These are phyloP conservation scores for Polyommatus icarus DNA, from an alignment of 2,888 invertebrate species.

Conservation along the genomic window DNA sequence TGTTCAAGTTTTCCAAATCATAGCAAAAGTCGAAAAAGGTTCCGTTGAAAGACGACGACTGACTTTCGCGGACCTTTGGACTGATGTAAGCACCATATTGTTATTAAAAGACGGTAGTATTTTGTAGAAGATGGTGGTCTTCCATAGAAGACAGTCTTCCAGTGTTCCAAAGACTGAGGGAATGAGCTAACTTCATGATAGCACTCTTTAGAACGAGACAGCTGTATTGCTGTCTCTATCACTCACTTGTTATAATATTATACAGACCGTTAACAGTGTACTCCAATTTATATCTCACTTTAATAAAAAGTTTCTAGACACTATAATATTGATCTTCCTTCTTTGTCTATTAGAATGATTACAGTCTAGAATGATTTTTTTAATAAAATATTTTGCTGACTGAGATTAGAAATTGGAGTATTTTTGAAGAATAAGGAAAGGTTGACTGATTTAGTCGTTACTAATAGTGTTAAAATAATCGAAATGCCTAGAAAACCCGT, in stretches of 20 bases:
- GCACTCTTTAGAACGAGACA: background rate
- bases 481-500: background rate
- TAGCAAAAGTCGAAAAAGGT: conserved; percentile 48
- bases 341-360: no score
- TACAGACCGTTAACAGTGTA: background rate
- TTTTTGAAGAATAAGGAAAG: background rate
- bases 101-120: background rate
- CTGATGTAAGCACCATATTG: background rate
- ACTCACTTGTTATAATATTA: background rate
- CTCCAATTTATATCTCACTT: no score
- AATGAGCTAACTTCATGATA: background rate
- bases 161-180: conserved; percentile 1
- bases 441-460: background rate
- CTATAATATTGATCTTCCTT: no score
- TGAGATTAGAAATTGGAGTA: background rate
- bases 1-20: conserved; percentile 84
- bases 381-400: background rate
- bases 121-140: background rate
- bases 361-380: no score
- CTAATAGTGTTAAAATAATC: background rate
- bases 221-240: conserved; percentile 1
- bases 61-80: conserved; percentile 1
- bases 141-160: background rate
- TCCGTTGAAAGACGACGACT: background rate
- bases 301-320: no score